Evolutionary conservation across 35 echinoderm and acorn worm genomes (phyloP), one percentile per base, ranked within the genome.

Genomic region (Lytechinus variegatus): DNA sequence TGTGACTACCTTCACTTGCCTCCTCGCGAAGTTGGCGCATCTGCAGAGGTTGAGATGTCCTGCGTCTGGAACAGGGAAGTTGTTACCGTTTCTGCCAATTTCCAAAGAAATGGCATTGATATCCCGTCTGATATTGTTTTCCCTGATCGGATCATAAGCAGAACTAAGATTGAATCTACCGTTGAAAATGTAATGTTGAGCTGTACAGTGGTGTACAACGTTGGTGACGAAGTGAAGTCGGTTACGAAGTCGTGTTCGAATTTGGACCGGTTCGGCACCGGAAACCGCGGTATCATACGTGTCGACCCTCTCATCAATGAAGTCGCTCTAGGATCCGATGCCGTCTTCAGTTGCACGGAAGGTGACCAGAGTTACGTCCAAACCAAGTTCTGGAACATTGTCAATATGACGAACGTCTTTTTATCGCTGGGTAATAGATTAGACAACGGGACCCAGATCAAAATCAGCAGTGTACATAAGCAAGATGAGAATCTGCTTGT

Each of bases 251-350:
- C 54, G 10, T 93, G 92, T 24, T 55, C 92, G 92, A 93, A 93
- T 93, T 54, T 54, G 53, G 53, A 93, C 55, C 19, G 54, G 28
- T 13, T 10, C 53, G 57, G 21, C 8, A 10, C 92, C 16, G n/a
- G n/a, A 27, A 54, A 21, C 27, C 53, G 24, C 10, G 92, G 92
- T 53, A 93, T 93, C 92, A 57, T 93, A 56, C 92, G 92, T 28
- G 54, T 93, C 10, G 92, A 93, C 57, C 92, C 92, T 9, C 57
- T 93, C 4, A 93, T 93, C 92, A 57, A 93, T 24, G 92, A 93
- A 93, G 92, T 93, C 5, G 13, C 16, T 10, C 52, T 93, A 10
- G 92, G 92, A 14, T 55, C 92, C 10, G 54, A 57, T 57, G 55
- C 55, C 10, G 52, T 57, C 27, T 93, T 55, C 54, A 57, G 53